Base-by-base conservation (phyloP, 2,113 vertebrate species). In the Ursus arctos region DNA sequence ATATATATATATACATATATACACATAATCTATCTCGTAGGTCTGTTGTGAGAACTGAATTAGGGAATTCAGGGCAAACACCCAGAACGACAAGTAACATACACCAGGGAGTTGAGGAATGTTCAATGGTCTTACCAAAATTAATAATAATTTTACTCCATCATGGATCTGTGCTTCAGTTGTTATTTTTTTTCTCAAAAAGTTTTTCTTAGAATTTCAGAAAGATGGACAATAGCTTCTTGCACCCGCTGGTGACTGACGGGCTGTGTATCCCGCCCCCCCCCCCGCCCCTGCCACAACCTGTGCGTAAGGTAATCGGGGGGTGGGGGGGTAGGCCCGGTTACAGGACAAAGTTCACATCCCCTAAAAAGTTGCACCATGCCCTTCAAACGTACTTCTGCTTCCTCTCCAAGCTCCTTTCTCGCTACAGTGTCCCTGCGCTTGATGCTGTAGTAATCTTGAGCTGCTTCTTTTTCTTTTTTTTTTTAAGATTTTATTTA, bases 81-180 rank as follows among this genome's bases (percentile, higher is more conserved):
- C 14, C 8, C 53, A 2, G 8, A 31, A 59, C 24, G 36, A 22
- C 1, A 12, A 13, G 7, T 16, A 59, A 65, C 14, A 90, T 1
- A 59, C 0, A 1, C 16, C 26, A 28, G 57, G 28, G 33, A 69
- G 7, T 61, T 74, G 36, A 74, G 24, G 13, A 77, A 57, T 43
- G 76, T 24, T 93, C 59, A 77, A 84, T 36, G 53, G 28, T 79
- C 26, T 87, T 40, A 57, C 67, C 12, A 40, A 96, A 90, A 92
- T 61, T 26, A 72, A 26, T 51, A 63, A 19, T 63, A 80, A 43
- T 19, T 81, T 80, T 31, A 55, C 18, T 33, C 67, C 24, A 72
- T 16, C 3, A 0, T 57, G 71, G 26, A 51, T 85, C 36, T 67
- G 51, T 21, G 6, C 43, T 76, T 93, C 12, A 74, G n/a, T 83